Percentiles rank a stretch among this genome's conserved stretches.
Conservation (phyloP, 1,140 invertebrate species). For the Ectropis grisescens region DNA sequence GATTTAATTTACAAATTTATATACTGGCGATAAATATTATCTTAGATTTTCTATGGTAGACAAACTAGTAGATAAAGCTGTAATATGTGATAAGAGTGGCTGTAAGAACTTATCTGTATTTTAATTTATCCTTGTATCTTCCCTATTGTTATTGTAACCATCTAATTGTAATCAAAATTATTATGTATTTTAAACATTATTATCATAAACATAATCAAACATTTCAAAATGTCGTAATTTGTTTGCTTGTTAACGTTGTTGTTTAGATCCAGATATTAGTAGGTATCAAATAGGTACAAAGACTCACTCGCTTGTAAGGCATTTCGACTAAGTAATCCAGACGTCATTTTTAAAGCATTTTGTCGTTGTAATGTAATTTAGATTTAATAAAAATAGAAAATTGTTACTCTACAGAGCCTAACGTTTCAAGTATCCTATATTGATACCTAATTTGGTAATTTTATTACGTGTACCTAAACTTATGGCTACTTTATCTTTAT, state of each 20-base stretch:
- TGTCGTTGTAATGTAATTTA: constrained; percentile 30
- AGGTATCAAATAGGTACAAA: constrained; percentile 53
- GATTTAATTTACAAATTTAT: constrained; percentile 50
- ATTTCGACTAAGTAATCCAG: constrained; percentile 27
- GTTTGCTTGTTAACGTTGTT: constrained; percentile 15
- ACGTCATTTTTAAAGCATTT: constrained; percentile 44
- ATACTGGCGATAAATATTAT: constrained; percentile 54
- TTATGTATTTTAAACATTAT: too few relatives aligned
- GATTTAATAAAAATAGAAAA: too few relatives aligned
- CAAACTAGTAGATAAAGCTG: constrained; percentile 47
- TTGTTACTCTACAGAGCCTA: constrained; percentile 20
- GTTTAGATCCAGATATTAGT: constrained; percentile 17
- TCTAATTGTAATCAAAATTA: not conserved
- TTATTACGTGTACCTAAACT: constrained; percentile 14
- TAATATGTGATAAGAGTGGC: constrained; percentile 66
- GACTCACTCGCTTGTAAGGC: constrained; percentile 27
- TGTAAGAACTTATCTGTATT: constrained; percentile 43
- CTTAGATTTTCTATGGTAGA: constrained; percentile 67
- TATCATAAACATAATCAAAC: too few relatives aligned
- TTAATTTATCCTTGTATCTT: constrained; percentile 10
- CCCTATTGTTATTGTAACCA: constrained; percentile 14
- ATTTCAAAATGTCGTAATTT: too few relatives aligned
- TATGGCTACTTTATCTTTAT: constrained; percentile 36
- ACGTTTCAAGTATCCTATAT: constrained; percentile 33
- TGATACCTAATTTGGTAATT: constrained; percentile 40